Evolutionary conservation across 2,888 invertebrate species (phyloP).

Genomic region (Criorhina ranunculi): DNA sequence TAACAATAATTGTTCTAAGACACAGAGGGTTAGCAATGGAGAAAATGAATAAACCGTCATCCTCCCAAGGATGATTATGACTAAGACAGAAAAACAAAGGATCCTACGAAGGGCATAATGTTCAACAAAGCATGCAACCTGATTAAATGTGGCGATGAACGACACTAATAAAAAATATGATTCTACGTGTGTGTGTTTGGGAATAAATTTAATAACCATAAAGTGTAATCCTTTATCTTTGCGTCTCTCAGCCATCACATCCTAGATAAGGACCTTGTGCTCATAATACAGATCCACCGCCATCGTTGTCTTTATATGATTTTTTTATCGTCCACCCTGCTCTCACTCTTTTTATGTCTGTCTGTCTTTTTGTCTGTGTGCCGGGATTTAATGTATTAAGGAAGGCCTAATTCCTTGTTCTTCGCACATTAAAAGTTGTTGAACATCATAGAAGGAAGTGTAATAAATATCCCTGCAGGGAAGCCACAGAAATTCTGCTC

Average conservation of each 20-base stretch:
- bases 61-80: conserved; percentile 36
- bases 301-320: neutral
- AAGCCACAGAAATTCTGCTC: conserved; percentile 1
- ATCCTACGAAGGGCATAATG: conserved; percentile 42
- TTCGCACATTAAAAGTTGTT: conserved; percentile 57
- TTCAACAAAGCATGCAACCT: conserved; percentile 67
- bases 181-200: conserved; percentile 21
- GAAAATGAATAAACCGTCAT: conserved; percentile 46
- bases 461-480: conserved; percentile 62
- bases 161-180: conserved; percentile 52
- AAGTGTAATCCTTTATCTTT: conserved; percentile 60
- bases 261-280: conserved; percentile 58
- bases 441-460: conserved; percentile 47
- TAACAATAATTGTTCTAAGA: conserved; percentile 67
- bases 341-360: neutral
- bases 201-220: conserved; percentile 64
- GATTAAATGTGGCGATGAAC: conserved; percentile 72
- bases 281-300: neutral
- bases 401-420: conserved; percentile 54
- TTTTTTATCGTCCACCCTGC: conserved; percentile 4
- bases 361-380: conserved; percentile 1
- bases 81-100: conserved; percentile 13
- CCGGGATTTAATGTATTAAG: conserved; percentile 1
- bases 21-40: conserved; percentile 25
- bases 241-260: conserved; percentile 30